Conservation (phyloP, 37 sponge, comb jelly and placozoan genomes). For the Tethya wilhelma region DNA sequence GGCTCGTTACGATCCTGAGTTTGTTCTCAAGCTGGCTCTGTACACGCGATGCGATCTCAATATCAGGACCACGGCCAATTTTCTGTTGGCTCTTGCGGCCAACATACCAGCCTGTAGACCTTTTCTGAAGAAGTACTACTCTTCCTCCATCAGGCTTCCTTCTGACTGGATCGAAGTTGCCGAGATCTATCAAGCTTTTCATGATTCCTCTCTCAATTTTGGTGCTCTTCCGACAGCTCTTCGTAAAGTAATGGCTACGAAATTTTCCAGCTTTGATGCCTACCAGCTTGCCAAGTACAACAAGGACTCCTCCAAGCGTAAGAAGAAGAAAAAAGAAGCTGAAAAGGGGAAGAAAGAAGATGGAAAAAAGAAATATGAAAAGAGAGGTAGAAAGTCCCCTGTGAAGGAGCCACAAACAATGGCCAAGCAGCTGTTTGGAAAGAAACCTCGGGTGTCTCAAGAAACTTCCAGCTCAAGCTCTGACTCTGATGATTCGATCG, state of each 20-base stretch:
- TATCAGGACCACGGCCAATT: conserved; percentile 96
- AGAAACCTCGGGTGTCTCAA: neutral
- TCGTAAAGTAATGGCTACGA: conserved; percentile 89
- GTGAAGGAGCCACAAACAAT: conserved; percentile 15
- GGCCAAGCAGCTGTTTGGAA: neutral
- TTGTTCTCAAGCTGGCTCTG: conserved; percentile 92
- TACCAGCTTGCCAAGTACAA: conserved; percentile 99
- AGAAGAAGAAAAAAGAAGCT: conserved; percentile 63
- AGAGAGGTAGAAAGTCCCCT: conserved; percentile 23
- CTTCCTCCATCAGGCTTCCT: conserved; percentile 81
- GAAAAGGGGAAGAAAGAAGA: conserved; percentile 27
- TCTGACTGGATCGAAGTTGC: conserved; percentile 99
- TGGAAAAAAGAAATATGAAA: conserved; percentile 24
- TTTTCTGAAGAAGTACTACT: conserved; percentile 92
- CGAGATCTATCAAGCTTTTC: conserved; percentile 93
- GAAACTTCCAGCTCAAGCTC: neutral
- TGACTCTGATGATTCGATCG: conserved; percentile 4
- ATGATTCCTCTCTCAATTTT: conserved; percentile 87
- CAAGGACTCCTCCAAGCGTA: conserved; percentile 85
- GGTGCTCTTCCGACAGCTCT: conserved; percentile 91
- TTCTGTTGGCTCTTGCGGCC: conserved; percentile 92
- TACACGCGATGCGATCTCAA: conserved; percentile 92
- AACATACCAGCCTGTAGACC: conserved; percentile 84
- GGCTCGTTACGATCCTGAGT: conserved; percentile 86
- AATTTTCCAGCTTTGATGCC: conserved; percentile 90